Base-by-base conservation (phyloP, 2,113 vertebrate genomes). In the Solea senegalensis region DNA sequence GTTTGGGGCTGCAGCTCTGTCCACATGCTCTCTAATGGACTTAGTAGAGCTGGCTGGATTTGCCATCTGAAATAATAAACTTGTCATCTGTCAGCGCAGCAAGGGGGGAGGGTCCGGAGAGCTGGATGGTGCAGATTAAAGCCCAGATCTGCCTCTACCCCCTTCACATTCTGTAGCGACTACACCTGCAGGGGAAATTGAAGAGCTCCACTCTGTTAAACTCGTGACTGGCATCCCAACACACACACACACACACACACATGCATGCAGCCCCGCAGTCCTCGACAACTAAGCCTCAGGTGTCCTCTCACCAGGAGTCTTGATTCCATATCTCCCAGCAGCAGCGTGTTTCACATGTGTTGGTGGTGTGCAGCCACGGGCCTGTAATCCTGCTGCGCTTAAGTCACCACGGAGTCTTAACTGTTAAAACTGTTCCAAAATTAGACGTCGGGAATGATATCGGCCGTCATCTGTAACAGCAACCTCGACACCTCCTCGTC, bases 31-130 rank as follows among this genome's bases (percentile, higher is more conserved):
- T 70, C 65, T 86, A 74, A 86, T 58, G 65, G 80, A 85, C 82
- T 84, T 59, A 71, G 52, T 34, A 52, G 69, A 75, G 65, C 81
- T 21, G 64, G 69, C 65, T 78, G 74, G 85, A 74, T 88, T 90
- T 80, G 82, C 91, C 83, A 90, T 94, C 90, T 92, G 83, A 91
- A 92, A 90, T 90, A 90, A 93, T 94, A 92, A 92, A 90, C 83
- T 81, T 91, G 86, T 93, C 90, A 94, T 94, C 90, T 88, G 91
- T 94, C 92, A 93, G 83, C 75, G 82, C 21, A 41, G 82, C 73
- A 28, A 80, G 61, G 78, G 21, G 76, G 80, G 86, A 72, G 83
- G 88, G 82, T 59, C 86, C 13, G 56, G 7, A 82, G 85, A 49
- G 14, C 58, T 78, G 59, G 7, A 16, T 41, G 60, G 43, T 63